Evolutionary conservation across 1,140 invertebrate species (phyloP).

Genomic region (Periplaneta americana): DNA sequence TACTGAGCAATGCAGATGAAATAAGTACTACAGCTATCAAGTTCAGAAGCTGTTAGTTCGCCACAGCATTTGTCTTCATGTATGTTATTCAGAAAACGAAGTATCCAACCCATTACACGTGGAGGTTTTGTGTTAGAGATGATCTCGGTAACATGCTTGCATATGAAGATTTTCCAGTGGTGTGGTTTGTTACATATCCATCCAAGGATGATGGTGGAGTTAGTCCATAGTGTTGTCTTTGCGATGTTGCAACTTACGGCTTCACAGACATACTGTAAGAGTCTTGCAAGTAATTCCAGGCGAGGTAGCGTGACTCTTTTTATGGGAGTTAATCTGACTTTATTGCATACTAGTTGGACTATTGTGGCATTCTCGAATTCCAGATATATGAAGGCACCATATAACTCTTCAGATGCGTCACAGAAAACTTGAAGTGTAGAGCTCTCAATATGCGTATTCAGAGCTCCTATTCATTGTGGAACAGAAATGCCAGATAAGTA

Average conservation of each 20-base stretch:
- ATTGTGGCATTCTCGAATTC: accelerated
- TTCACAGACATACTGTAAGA: background rate
- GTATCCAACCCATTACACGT: background rate
- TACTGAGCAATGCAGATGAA: background rate
- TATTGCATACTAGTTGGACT: background rate
- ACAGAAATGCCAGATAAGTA: background rate
- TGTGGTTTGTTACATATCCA: background rate
- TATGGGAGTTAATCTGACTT: background rate
- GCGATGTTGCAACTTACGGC: background rate
- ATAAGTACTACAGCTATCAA: background rate
- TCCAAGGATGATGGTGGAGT: background rate
- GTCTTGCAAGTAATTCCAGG: background rate
- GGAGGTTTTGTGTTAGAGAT: background rate
- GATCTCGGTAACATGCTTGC: background rate
- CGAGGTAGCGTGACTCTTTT: background rate
- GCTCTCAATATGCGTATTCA: too few relatives aligned
- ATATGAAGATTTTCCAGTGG: background rate
- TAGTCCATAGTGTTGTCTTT: background rate
- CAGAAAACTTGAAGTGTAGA: background rate
- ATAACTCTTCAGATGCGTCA: background rate
- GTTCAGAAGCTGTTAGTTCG: background rate
- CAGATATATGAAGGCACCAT: background rate
- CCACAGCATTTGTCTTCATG: background rate
- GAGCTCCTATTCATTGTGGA: background rate
- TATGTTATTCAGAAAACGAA: background rate